phyloP scores from a whole-genome alignment of 2,888 invertebrate genomes.

The Belgica antarctica region DNA sequence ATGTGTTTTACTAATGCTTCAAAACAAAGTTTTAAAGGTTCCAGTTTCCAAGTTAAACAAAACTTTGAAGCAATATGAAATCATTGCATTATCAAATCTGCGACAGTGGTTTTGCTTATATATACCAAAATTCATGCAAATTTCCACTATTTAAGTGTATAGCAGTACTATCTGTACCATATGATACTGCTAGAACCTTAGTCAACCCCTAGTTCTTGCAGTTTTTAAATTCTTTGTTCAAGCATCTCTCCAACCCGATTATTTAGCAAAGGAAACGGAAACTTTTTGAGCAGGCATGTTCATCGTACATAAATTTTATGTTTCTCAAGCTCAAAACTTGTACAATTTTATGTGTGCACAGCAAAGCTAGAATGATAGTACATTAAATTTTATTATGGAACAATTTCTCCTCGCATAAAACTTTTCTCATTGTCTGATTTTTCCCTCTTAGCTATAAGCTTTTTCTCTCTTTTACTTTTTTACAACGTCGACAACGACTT shows the following conservation, averaged over 20 bases:
- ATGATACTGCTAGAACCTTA: too few relatives aligned
- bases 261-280: conserved; percentile 43
- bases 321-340: conserved; percentile 42
- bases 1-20: too few relatives aligned
- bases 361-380: conserved; percentile 1
- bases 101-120: too few relatives aligned
- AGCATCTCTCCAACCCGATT: conserved; percentile 27
- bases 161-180: too few relatives aligned
- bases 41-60: too few relatives aligned
- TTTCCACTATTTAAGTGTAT: too few relatives aligned
- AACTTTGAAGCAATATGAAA: too few relatives aligned
- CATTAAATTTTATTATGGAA: conserved; percentile 43
- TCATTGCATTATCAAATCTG: too few relatives aligned
- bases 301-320: conserved; percentile 38
- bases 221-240: too few relatives aligned
- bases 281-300: conserved; percentile 32
- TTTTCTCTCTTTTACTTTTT: conserved; percentile 1
- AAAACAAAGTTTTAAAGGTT: too few relatives aligned
- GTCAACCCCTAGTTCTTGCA: too few relatives aligned
- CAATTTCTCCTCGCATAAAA: conserved; percentile 33
- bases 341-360: conserved; percentile 27
- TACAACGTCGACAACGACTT: conserved; percentile 11
- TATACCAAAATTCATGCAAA: too few relatives aligned
- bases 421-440: conserved; percentile 35
- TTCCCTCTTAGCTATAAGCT: conserved; percentile 23